Evolutionary conservation across 2,113 vertebrate genomes (phyloP).

Genomic region (Picathartes gymnocephalus): DNA sequence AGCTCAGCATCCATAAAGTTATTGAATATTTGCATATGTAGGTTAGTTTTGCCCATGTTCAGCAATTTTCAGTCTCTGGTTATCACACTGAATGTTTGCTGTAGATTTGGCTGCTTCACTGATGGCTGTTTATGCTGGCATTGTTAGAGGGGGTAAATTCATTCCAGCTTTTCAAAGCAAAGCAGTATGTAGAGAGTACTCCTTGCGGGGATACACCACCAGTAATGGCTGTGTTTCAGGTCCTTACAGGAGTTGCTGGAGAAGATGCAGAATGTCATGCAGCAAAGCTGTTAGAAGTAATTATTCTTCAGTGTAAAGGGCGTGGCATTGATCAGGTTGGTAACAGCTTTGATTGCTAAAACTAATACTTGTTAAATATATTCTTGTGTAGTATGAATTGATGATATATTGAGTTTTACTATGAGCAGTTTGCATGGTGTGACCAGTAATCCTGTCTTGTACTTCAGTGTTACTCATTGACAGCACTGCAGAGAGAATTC

Average conservation of each 20-base stretch:
- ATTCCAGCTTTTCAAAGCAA: neutral
- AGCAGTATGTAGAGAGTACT: neutral
- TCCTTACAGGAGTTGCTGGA: slow-evolving; percentile 95
- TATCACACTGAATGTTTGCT: neutral
- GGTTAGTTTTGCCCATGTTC: neutral
- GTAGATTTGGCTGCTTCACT: neutral
- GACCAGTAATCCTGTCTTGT: neutral
- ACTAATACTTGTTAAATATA: neutral
- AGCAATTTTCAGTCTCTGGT: neutral
- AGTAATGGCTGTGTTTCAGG: slow-evolving; percentile 67
- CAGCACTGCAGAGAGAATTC: neutral
- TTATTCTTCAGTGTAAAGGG: slow-evolving; percentile 98
- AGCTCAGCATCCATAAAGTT: neutral
- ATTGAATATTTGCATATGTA: neutral
- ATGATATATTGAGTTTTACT: neutral
- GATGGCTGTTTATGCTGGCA: neutral
- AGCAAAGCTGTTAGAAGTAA: slow-evolving; percentile 93
- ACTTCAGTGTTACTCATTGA: neutral
- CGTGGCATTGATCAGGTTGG: slow-evolving; percentile 97
- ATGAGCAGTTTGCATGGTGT: accelerated
- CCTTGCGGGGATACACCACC: neutral
- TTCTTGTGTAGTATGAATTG: neutral
- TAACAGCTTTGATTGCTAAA: neutral
- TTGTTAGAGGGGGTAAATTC: neutral
- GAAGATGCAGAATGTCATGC: slow-evolving; percentile 98